Conservation (phyloP, 2,888 invertebrate species). For the Odontocolon sp. region DNA sequence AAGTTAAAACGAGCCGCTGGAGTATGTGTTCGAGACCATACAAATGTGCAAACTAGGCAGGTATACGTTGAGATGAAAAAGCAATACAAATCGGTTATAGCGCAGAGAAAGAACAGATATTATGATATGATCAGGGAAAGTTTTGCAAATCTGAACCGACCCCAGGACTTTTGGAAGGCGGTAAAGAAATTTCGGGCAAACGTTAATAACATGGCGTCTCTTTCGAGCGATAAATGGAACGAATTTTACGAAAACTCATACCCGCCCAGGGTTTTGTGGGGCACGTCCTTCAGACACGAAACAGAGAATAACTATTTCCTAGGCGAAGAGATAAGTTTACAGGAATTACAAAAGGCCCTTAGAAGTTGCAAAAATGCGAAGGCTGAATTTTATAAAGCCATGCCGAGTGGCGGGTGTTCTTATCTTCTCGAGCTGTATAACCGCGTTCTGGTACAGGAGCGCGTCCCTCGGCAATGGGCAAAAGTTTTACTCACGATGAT, state of each 20-base stretch:
- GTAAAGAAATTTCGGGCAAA: conserved; percentile 4
- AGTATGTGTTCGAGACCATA: neutral
- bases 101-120: neutral
- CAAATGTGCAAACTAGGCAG: neutral
- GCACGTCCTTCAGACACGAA: neutral
- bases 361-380: neutral
- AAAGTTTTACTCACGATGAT: conserved; percentile 3
- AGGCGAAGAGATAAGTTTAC: neutral
- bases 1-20: neutral
- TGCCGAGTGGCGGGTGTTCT: conserved; percentile 13
- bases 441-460: conserved; percentile 11
- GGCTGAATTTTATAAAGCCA: conserved; percentile 32
- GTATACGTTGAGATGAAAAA: conserved; percentile 4
- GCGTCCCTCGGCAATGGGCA: conserved; percentile 32
- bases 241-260: neutral
- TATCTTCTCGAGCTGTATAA: conserved; percentile 36
- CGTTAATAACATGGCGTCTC: neutral
- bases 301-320: neutral
- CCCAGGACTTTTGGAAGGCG: conserved; percentile 8
- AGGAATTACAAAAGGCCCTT: neutral
- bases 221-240: neutral
- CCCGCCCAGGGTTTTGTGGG: neutral
- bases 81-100: neutral
- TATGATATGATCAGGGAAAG: neutral
- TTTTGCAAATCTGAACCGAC: conserved; percentile 2